These are phyloP conservation scores for Xerus rutilus DNA, from an alignment of 2,797 vertebrate genomes.

Conservation along the genomic window DNA sequence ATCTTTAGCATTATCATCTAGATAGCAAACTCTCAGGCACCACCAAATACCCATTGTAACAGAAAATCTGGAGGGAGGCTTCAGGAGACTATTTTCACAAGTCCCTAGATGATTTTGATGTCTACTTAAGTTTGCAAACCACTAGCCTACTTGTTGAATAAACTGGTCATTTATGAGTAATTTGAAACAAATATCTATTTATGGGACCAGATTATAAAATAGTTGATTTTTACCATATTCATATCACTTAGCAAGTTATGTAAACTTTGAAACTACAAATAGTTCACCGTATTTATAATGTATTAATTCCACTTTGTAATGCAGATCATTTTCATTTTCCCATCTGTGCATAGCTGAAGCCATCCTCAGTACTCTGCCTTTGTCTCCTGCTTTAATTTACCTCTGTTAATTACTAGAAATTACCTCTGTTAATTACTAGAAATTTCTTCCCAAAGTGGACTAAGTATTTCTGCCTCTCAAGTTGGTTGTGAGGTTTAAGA, in stretches of 20 bases:
- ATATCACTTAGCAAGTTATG: not conserved
- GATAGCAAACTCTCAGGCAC: not conserved
- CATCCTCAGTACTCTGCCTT: not conserved
- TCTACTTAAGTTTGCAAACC: not conserved
- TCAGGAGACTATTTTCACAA: not conserved
- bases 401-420: not conserved
- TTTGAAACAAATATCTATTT: not conserved
- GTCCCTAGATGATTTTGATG: not conserved
- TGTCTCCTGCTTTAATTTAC: slow-evolving; percentile 1
- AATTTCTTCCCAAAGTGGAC: not conserved
- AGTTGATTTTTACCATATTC: not conserved
- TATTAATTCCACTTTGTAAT: not conserved
- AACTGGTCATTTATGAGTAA: not conserved
- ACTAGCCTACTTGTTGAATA: not conserved
- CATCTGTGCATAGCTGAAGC: not conserved
- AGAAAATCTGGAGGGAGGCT: not conserved
- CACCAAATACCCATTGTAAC: fast-evolving
- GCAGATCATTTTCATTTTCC: not conserved
- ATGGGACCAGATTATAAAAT: not conserved
- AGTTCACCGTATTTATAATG: not conserved
- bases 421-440: not conserved
- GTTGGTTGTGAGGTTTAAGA: slow-evolving; percentile 21
- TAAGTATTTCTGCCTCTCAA: slow-evolving; percentile 29
- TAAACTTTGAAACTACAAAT: not conserved
- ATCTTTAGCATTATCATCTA: not conserved